These are phyloP conservation scores for Agrypnus murinus DNA, from an alignment of 2,888 invertebrate species.

Conservation along the genomic window DNA sequence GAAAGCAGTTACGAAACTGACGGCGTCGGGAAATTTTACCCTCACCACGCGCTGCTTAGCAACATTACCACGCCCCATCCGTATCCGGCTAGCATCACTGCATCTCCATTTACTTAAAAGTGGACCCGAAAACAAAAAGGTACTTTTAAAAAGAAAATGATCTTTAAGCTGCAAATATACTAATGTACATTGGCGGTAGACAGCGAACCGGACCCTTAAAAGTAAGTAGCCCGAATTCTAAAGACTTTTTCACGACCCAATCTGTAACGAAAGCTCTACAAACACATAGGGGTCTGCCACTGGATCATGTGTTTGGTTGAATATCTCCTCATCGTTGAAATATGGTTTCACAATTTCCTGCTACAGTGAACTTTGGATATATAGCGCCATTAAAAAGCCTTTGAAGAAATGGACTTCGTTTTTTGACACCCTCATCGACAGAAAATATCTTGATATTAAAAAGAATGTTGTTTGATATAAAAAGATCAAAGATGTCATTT, in stretches of 20 bases:
- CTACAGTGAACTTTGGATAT: conserved; percentile 29
- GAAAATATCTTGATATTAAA: neutral
- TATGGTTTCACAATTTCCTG: conserved; percentile 42
- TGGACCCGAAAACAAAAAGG: conserved; percentile 31
- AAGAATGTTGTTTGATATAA: too few species aligned
- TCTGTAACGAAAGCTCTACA: conserved; percentile 4
- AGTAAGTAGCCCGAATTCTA: neutral
- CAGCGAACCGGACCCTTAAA: neutral
- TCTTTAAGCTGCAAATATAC: conserved; percentile 31
- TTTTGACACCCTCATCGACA: neutral
- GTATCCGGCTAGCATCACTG: conserved; percentile 46
- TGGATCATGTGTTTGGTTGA: conserved; percentile 18
- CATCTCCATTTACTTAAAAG: conserved; percentile 46
- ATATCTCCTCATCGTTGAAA: conserved; percentile 34
- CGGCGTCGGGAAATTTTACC: conserved; percentile 64
- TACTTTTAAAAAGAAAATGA: conserved; percentile 27
- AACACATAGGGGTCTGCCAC: conserved; percentile 16
- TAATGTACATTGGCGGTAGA: conserved; percentile 27
- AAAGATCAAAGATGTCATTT: too few species aligned
- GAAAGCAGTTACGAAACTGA: conserved; percentile 62
- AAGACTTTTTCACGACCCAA: conserved; percentile 10
- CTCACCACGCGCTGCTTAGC: conserved; percentile 67
- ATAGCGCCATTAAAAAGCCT: conserved; percentile 2
- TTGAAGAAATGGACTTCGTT: neutral
- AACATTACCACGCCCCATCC: conserved; percentile 66